A percentile compares a stretch with the other conserved stretches of the same genome.
phyloP scores from a whole-genome alignment of 2,113 vertebrate species.

The Marcusenius ussheri region DNA sequence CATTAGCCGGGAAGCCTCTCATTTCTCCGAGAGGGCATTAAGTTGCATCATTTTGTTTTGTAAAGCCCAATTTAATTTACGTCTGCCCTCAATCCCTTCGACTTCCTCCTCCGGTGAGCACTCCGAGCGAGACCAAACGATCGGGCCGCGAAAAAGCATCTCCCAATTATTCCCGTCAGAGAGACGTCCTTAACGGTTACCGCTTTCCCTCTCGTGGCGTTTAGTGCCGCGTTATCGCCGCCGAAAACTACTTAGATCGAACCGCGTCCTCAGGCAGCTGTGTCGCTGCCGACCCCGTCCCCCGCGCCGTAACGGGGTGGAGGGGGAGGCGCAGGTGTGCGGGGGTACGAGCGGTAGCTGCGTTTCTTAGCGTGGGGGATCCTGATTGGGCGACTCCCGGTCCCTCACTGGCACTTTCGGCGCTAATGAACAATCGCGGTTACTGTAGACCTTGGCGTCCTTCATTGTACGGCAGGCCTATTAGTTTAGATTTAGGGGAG shows the following conservation, averaged over 20 bases:
- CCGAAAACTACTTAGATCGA: neutral
- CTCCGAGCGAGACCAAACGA: constrained; percentile 6
- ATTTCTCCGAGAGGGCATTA: constrained; percentile 18
- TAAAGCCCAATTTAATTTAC: constrained; percentile 21
- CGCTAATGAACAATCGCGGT: neutral
- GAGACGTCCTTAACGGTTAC: neutral
- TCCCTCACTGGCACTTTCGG: neutral
- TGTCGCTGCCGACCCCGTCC: neutral
- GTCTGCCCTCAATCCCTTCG: constrained; percentile 9
- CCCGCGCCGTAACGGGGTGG: neutral
- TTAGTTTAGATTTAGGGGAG: constrained; percentile 4
- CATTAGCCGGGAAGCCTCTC: neutral
- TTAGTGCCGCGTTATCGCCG: neutral
- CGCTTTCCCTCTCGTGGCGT: neutral
- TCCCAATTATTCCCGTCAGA: neutral
- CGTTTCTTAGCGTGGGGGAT: neutral
- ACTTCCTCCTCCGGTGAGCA: constrained; percentile 14
- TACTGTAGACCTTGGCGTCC: neutral
- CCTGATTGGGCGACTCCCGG: neutral
- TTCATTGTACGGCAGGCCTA: neutral
- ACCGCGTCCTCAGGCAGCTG: neutral
- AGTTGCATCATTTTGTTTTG: constrained; percentile 22
- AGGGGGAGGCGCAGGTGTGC: neutral
- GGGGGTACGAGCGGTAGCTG: neutral
- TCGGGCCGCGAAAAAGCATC: neutral